These are phyloP conservation scores for Entomyzon cyanotis DNA, from an alignment of 2,113 vertebrate genomes.

Conservation along the genomic window DNA sequence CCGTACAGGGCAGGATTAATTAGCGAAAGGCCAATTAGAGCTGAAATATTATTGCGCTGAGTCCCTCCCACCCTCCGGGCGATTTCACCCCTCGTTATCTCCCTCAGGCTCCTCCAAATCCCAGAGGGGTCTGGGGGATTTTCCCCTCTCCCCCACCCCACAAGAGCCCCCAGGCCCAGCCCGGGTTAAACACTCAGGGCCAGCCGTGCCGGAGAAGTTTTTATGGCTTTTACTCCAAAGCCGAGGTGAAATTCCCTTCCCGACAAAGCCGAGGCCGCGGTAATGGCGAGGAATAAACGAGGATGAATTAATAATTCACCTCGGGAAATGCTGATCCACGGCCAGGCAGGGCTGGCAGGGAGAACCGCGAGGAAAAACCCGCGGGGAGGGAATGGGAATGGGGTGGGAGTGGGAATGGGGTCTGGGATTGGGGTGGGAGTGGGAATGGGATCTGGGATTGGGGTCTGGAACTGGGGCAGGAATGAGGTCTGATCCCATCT, in stretches of 20 bases:
- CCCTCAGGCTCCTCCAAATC: background rate
- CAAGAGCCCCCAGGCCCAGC: background rate
- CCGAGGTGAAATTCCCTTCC: constrained; percentile 29
- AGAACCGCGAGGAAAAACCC: background rate
- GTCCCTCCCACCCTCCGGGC: background rate
- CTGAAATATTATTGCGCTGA: background rate
- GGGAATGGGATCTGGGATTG: too few relatives aligned
- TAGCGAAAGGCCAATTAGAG: background rate
- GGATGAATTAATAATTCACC: background rate
- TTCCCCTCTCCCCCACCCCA: background rate
- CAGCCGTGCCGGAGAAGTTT: background rate
- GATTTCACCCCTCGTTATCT: accelerated
- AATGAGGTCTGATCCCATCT: background rate
- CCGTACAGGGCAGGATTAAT: background rate
- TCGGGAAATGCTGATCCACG: background rate
- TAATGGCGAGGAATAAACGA: background rate
- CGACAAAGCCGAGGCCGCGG: background rate
- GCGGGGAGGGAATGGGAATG: accelerated
- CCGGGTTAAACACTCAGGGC: background rate
- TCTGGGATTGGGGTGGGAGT: background rate
- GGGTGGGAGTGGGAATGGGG: background rate
- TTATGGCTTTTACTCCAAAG: constrained; percentile 18
- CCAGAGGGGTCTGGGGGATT: accelerated
- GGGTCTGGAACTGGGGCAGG: too few relatives aligned
- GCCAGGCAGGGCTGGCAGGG: background rate